phyloP scores from a whole-genome alignment of 2,797 vertebrate genomes.

The Rhadinocentrus ornatus region DNA sequence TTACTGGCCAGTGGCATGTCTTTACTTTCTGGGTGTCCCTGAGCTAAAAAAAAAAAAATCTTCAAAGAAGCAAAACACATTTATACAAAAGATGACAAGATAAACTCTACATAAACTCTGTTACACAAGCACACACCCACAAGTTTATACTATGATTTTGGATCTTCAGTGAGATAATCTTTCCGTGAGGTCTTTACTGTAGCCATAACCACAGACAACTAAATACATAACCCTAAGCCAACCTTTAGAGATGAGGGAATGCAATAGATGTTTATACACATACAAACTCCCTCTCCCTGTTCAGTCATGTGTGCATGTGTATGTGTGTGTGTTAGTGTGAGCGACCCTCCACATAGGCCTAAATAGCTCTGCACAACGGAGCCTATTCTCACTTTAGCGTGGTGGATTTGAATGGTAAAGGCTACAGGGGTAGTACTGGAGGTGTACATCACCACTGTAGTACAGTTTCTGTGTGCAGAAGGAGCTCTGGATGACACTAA shows the following conservation, averaged over 20 bases:
- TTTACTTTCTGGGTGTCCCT: not conserved
- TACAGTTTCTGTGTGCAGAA: slow-evolving; percentile 23
- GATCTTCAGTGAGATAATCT: not conserved
- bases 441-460: slow-evolving; percentile 9
- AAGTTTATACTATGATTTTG: too few species aligned
- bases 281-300: slow-evolving; percentile 1
- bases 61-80: not conserved
- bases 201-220: not conserved
- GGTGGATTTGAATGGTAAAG: slow-evolving; percentile 48
- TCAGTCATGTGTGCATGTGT: slow-evolving; percentile 9
- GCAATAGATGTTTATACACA: not conserved
- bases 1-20: too few species aligned
- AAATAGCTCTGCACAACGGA: slow-evolving; percentile 33
- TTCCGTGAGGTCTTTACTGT: not conserved
- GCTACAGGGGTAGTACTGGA: slow-evolving; percentile 9
- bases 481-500: slow-evolving; percentile 31
- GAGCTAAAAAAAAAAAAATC: not conserved
- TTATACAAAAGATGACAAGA: not conserved
- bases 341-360: not conserved
- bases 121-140: too few species aligned
- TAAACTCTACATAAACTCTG: too few species aligned
- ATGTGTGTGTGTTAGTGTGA: slow-evolving; percentile 4
- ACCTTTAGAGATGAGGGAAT: not conserved
- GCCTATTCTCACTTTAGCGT: slow-evolving; percentile 41
- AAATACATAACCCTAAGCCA: not conserved